Base-by-base conservation (phyloP, 2,113 vertebrate species). In the Poecilia latipinna region DNA sequence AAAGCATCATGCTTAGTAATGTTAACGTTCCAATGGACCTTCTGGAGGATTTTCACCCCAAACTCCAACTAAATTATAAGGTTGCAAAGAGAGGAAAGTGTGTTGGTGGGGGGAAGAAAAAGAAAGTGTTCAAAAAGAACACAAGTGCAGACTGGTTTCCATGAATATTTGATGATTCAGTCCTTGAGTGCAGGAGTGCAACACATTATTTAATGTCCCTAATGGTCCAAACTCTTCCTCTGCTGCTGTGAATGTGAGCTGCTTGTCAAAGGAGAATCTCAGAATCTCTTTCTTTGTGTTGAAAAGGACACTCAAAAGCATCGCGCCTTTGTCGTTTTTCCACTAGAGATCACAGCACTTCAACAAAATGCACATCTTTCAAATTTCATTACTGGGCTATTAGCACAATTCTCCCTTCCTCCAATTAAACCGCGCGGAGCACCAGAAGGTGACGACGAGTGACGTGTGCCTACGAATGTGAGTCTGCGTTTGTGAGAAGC, bases 121-220 rank as follows among this genome's bases (percentile, higher is more conserved):
- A 65, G 61, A 85, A 78, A 82, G 70, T 74, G 70, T 91, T 90
- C 39, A 82, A 80, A 83, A 82, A 82, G 68, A 90, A 88, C 74
- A 77, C 73, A 70, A 72, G 57, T 78, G 81, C 64, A 83, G 82
- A 89, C 84, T 79, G 83, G 79, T 86, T 74, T 24, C 48, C 83
- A 91, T 93, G 29, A 92, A 94, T 92, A 88, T 93, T 93, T 91
- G 82, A 94, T 92, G 84, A 51, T 19, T 72, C 72, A 29, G 74
- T 89, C 84, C 80, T 82, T 82, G 68, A 85, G 82, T 83, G 80
- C 74, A 85, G 70, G 70, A 90, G 82, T 86, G 77, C 85, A 87
- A 70, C 75, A 74, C 39, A 68, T 89, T 81, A 87, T 88, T 90
- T 87, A 83, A 85, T 69, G 85, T 86, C 79, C 76, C 68, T 82